Evolutionary conservation across 2,113 vertebrate species (phyloP), one percentile per base, ranked within the genome.

Genomic region (Passer domesticus): DNA sequence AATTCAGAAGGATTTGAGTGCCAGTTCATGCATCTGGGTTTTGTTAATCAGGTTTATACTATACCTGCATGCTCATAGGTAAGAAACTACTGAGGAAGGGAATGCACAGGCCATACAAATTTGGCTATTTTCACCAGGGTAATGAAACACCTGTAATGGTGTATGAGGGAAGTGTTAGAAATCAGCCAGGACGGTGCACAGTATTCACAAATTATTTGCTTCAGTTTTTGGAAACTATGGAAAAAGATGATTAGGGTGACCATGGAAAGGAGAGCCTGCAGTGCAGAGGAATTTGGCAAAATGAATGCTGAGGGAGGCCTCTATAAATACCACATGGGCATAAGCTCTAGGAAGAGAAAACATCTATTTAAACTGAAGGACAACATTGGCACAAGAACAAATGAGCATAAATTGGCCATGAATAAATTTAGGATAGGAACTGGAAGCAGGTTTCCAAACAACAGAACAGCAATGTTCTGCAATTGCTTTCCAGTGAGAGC

Each of bases 351-450:
- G 49, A 91, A 95, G 70, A 89, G 78, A 87, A 94, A 95, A 78
- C 60, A 75, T 87, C 91, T 91, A 76, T 92, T 95, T 94, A 87
- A 95, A 75, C 35, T 68, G 64, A 94, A 92, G 74, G 80, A 95
- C 86, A 97, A 95, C 93, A 92, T 0, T 95, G 96, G 92, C 91
- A 95, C 53, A 59, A 84, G 83, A 89, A 92, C 86, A 95, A 94
- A 92, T 95, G 87, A 84, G 87, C 87, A 91, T 53, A 92, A 95
- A 96, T 89, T 84, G 87, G 89, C 81, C 80, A 91, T 92, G 94
- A 96, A 95, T 95, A 97, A 89, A 96, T 95, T 96, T 82, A 82
- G 89, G 73, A 60, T 81, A 63, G 64, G 77, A 92, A 94, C 23
- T 87, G 83, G 80, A 94, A 87, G 84, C 77, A 92, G 49, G 70